These are phyloP conservation scores for Muscina levida DNA, from an alignment of 2,888 invertebrate genomes.

Conservation along the genomic window DNA sequence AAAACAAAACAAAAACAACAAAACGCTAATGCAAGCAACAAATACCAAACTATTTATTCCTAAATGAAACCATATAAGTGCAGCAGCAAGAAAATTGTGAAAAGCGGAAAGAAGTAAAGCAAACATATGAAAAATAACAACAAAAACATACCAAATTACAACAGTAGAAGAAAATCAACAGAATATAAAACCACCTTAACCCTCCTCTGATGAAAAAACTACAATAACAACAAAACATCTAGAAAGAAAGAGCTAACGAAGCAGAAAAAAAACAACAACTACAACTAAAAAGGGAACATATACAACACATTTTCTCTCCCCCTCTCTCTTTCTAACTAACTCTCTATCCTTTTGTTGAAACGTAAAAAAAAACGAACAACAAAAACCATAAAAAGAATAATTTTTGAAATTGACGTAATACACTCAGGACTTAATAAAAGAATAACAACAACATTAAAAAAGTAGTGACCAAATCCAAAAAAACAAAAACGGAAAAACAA, in stretches of 20 bases:
- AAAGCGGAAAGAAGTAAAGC: constrained; percentile 27
- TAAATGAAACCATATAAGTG: constrained; percentile 65
- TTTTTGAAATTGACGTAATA: constrained; percentile 64
- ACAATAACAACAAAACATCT: constrained; percentile 40
- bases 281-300: constrained; percentile 57
- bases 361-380: constrained; percentile 24
- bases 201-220: constrained; percentile 56
- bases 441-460: constrained; percentile 41
- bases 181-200: constrained; percentile 63
- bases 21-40: constrained; percentile 51
- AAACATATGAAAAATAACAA: constrained; percentile 58
- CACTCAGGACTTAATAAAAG: constrained; percentile 60
- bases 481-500: constrained; percentile 35
- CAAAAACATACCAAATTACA: constrained; percentile 54
- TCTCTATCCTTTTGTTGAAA: constrained; percentile 47
- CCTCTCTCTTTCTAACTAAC: constrained; percentile 56
- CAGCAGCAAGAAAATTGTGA: not conserved
- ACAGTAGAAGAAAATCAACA: constrained; percentile 39
- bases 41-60: constrained; percentile 66
- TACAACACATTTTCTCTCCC: constrained; percentile 51
- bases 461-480: constrained; percentile 64
- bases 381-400: constrained; percentile 22
- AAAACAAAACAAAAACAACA: constrained; percentile 38
- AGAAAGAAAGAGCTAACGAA: not conserved
- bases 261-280: not conserved